Percentiles rank a stretch among this genome's conserved stretches.
Evolutionary conservation across 2,888 invertebrate species (phyloP).

Genomic region (Andrena camellia): DNA sequence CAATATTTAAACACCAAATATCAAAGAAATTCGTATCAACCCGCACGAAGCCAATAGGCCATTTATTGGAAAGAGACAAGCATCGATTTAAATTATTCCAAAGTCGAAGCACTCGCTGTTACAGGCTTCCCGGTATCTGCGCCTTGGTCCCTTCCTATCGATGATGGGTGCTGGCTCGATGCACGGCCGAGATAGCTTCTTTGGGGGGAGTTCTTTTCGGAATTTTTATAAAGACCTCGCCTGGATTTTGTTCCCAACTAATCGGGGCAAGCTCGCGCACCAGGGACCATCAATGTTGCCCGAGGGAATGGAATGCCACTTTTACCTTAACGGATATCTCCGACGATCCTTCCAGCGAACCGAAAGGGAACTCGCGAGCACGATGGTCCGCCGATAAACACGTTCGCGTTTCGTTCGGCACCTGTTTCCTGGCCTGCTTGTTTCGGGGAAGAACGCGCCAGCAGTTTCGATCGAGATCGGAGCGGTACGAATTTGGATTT

Average conservation of each 20-base stretch:
- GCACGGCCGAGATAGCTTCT: conserved; percentile 36
- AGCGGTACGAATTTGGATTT: neutral
- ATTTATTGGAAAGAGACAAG: no score
- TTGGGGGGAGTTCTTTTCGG: conserved; percentile 35
- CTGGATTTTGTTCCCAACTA: conserved; percentile 49
- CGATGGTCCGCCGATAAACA: conserved; percentile 41
- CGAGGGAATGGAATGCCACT: conserved; percentile 66
- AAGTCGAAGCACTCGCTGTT: no score
- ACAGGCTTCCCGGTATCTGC: neutral
- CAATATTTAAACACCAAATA: no score
- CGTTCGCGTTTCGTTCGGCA: conserved; percentile 48
- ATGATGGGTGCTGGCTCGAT: conserved; percentile 34
- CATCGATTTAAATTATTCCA: neutral
- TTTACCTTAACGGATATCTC: conserved; percentile 69
- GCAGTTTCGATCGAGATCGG: neutral
- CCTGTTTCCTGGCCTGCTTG: conserved; percentile 32
- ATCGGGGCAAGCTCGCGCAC: conserved; percentile 50
- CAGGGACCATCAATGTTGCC: conserved; percentile 29
- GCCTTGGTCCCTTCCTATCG: conserved; percentile 12
- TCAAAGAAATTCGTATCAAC: no score
- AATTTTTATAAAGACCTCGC: conserved; percentile 51
- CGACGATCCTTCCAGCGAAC: conserved; percentile 56
- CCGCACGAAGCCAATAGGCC: no score
- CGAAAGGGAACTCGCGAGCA: conserved; percentile 48
- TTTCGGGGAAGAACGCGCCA: neutral